A percentile compares a stretch with the other conserved stretches of the same genome.
Evolutionary conservation across 2,113 vertebrate genomes (phyloP).

Genomic region (Rissa tridactyla): DNA sequence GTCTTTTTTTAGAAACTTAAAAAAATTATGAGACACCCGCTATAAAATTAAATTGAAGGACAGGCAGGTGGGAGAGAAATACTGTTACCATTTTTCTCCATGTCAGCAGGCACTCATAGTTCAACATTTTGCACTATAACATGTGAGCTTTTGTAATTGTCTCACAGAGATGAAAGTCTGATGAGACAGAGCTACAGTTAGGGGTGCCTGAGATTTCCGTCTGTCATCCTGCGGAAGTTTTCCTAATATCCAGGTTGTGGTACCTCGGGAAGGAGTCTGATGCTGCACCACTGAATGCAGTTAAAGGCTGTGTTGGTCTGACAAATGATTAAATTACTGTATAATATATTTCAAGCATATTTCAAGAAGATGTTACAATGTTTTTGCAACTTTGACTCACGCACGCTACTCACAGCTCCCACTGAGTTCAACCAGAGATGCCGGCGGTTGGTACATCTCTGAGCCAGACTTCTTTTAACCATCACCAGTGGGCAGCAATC

Average conservation of each 20-base stretch:
- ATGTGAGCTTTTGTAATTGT: slow-evolving; percentile 8
- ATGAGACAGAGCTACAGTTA: not conserved
- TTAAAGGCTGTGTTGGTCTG: not conserved
- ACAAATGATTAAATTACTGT: not conserved
- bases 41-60: slow-evolving; percentile 50
- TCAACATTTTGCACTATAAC: not conserved
- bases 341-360: not conserved
- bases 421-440: not conserved
- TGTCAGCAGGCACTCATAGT: slow-evolving; percentile 43
- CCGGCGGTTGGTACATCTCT: not conserved
- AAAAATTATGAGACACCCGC: not conserved
- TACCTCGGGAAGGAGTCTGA: not conserved
- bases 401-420: not conserved
- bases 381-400: not conserved
- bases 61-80: slow-evolving; percentile 45
- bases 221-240: not conserved
- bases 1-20: slow-evolving; percentile 20
- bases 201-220: not conserved
- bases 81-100: slow-evolving; percentile 19
- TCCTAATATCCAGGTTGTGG: not conserved
- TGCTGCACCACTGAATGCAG: not conserved
- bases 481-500: not conserved
- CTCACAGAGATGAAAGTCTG: not conserved
- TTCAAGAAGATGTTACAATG: not conserved
- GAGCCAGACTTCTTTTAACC: not conserved